Conservation (phyloP, 2,797 vertebrate species). For the Sternarchorhynchus goeldii region DNA sequence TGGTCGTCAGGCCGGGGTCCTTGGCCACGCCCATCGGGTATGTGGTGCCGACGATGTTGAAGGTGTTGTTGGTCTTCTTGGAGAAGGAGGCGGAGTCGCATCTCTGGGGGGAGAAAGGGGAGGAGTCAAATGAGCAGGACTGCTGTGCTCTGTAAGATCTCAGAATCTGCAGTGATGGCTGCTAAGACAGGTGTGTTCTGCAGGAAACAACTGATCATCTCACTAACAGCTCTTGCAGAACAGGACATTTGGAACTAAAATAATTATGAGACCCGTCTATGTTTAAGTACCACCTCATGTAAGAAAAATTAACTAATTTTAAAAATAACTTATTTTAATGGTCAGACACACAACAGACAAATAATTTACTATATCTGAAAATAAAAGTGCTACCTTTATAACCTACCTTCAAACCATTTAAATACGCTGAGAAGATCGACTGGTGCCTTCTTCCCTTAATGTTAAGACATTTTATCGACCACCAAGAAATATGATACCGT, state of each 20-base stretch:
- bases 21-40: slow-evolving; percentile 93
- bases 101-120: slow-evolving; percentile 76
- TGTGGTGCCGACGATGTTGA: slow-evolving; percentile 97
- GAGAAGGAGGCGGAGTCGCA: slow-evolving; percentile 88
- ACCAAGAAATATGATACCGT: slow-evolving; percentile 53
- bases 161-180: neutral
- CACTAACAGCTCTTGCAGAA: slow-evolving; percentile 6
- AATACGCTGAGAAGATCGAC: no score
- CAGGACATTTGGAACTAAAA: neutral
- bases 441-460: slow-evolving; percentile 53
- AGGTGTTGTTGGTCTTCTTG: slow-evolving; percentile 96
- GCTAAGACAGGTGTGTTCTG: slow-evolving; percentile 8
- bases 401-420: no score
- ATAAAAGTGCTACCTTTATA: slow-evolving; percentile 61
- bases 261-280: neutral
- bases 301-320: slow-evolving; percentile 64
- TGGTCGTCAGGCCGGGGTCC: slow-evolving; percentile 89
- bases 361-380: slow-evolving; percentile 60
- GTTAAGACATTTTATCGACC: slow-evolving; percentile 2
- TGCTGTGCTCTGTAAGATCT: neutral
- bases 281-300: neutral
- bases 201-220: slow-evolving; percentile 21
- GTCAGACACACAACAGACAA: neutral
- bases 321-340: neutral
- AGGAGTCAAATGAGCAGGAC: slow-evolving; percentile 54